Percentiles rank a stretch among this genome's conserved stretches.
These are phyloP conservation scores for Venturia canescens DNA, from an alignment of 1,140 invertebrate species.

Conservation along the genomic window DNA sequence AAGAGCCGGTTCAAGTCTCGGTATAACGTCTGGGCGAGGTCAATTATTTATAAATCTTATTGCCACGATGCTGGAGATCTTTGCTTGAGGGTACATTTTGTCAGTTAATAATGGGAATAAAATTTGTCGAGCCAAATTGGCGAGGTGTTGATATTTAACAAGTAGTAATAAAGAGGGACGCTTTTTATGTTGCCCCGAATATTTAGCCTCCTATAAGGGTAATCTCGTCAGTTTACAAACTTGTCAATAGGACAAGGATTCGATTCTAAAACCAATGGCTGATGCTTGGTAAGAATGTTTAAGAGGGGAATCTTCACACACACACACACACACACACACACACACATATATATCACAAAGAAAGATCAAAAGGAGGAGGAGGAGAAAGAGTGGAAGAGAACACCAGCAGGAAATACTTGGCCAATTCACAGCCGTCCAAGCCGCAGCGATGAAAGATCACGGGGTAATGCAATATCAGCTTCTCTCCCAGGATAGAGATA, in stretches of 20 bases:
- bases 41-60: no score
- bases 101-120: no score
- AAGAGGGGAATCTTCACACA: background rate
- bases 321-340: background rate
- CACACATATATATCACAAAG: background rate
- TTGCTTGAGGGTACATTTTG: no score
- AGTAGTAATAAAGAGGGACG: background rate
- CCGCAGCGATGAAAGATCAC: slow-evolving; percentile 64
- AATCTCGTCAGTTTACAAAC: background rate
- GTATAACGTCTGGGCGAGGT: no score
- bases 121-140: no score
- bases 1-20: no score
- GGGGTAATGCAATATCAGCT: slow-evolving; percentile 62
- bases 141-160: background rate
- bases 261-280: slow-evolving; percentile 20
- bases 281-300: background rate
- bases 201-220: background rate
- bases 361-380: background rate
- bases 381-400: background rate
- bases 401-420: slow-evolving; percentile 37
- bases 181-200: background rate
- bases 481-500: slow-evolving; percentile 60
- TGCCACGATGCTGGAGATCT: no score
- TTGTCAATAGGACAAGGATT: slow-evolving; percentile 31
- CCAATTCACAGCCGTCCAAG: slow-evolving; percentile 39